These are phyloP conservation scores for Cabera pusaria DNA, from an alignment of 2,888 invertebrate species.

Conservation along the genomic window DNA sequence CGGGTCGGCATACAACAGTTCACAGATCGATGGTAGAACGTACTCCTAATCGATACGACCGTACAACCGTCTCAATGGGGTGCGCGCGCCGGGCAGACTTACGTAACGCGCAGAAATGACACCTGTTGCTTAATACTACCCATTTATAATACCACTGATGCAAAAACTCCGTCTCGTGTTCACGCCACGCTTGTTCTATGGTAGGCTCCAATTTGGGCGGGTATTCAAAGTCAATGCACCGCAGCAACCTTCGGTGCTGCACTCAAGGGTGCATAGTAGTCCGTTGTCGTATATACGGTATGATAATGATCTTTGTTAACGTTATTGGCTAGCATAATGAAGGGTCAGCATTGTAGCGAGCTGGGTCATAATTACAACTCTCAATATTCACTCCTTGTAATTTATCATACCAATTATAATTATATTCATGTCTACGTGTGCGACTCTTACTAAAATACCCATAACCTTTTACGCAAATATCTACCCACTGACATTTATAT, in stretches of 20 bases:
- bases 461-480: slow-evolving; percentile 24
- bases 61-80: slow-evolving; percentile 74
- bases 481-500: slow-evolving; percentile 28
- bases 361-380: slow-evolving; percentile 24
- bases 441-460: slow-evolving; percentile 19
- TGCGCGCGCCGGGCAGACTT: slow-evolving; percentile 75
- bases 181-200: slow-evolving; percentile 27
- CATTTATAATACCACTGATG: slow-evolving; percentile 61
- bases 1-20: slow-evolving; percentile 51
- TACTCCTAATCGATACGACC: slow-evolving; percentile 72
- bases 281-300: slow-evolving; percentile 51
- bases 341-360: slow-evolving; percentile 36
- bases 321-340: slow-evolving; percentile 52
- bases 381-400: no score
- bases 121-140: slow-evolving; percentile 78
- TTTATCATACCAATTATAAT: slow-evolving; percentile 1
- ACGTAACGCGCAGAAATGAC: slow-evolving; percentile 73
- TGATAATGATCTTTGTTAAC: slow-evolving; percentile 77
- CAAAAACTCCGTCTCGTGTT: slow-evolving; percentile 43
- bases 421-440: slow-evolving; percentile 15
- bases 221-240: slow-evolving; percentile 73
- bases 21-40: slow-evolving; percentile 64
- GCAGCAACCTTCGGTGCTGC: slow-evolving; percentile 76
- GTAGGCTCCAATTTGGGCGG: slow-evolving; percentile 50
- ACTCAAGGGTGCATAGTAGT: slow-evolving; percentile 81